Percentiles rank a stretch among this genome's conserved stretches.
Conservation (phyloP, 2,888 invertebrate genomes). For the Microctonus brassicae region DNA sequence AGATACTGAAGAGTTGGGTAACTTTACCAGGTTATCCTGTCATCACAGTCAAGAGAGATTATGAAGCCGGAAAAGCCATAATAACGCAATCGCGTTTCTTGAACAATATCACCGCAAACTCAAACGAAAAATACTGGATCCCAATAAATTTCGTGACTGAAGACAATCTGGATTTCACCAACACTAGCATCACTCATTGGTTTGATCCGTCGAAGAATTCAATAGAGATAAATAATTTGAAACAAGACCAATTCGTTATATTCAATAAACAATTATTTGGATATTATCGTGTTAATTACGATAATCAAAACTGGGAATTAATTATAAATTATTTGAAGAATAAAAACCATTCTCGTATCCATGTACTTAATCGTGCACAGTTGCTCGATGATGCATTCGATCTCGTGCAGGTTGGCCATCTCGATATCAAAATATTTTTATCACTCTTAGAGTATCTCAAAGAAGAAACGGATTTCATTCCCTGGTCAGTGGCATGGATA, state of each 20-base stretch:
- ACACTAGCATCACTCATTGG: constrained; percentile 73
- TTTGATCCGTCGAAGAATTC: constrained; percentile 54
- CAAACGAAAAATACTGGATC: constrained; percentile 53
- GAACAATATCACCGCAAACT: neutral
- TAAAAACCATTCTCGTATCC: constrained; percentile 53
- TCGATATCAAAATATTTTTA: constrained; percentile 68
- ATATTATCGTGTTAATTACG: constrained; percentile 67
- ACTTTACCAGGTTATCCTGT: constrained; percentile 78
- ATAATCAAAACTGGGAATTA: constrained; percentile 63
- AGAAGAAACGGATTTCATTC: constrained; percentile 76
- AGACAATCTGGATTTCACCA: constrained; percentile 67
- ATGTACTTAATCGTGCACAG: constrained; percentile 71
- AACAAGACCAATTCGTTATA: constrained; percentile 73
- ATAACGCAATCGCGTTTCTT: constrained; percentile 69
- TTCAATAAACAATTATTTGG: constrained; percentile 77
- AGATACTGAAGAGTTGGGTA: constrained; percentile 74
- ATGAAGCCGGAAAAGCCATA: constrained; percentile 67
- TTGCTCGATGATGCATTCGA: constrained; percentile 72
- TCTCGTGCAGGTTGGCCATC: constrained; percentile 69
- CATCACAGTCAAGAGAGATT: constrained; percentile 72
- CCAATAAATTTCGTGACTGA: constrained; percentile 58
- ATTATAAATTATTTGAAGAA: constrained; percentile 51
- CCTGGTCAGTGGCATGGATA: constrained; percentile 77
- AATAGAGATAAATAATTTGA: constrained; percentile 54
- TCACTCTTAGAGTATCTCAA: constrained; percentile 73